Conservation (phyloP, 2,797 vertebrate genomes). For the Yasuhikotakia modesta region DNA sequence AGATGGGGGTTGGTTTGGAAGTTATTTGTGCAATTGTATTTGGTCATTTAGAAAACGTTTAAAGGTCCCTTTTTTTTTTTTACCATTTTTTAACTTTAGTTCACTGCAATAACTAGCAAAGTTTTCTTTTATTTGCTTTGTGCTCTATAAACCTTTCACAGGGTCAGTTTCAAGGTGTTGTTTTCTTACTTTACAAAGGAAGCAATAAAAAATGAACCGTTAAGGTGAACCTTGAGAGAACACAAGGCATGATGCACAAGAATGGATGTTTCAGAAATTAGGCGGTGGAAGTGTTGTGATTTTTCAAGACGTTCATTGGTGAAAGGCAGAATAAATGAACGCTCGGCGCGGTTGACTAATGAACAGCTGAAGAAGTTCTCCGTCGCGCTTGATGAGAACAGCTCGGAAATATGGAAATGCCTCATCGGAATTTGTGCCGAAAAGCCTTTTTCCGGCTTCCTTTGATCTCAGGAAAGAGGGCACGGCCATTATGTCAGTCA, state of each 20-base stretch:
- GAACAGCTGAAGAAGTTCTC: slow-evolving; percentile 69
- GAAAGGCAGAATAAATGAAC: slow-evolving; percentile 50
- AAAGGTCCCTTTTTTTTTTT: background rate
- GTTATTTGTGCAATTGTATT: background rate
- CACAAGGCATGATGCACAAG: slow-evolving; percentile 30
- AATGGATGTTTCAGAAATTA: slow-evolving; percentile 1
- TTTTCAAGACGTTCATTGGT: slow-evolving; percentile 37
- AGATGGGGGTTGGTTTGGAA: background rate
- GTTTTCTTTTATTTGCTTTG: background rate
- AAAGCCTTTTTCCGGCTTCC: slow-evolving; percentile 62
- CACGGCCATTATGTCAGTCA: slow-evolving; percentile 48
- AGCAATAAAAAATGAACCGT: background rate
- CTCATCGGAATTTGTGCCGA: slow-evolving; percentile 71
- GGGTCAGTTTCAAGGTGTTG: slow-evolving; percentile 1
- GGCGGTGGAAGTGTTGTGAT: background rate
- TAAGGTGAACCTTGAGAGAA: background rate
- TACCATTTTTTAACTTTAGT: too few relatives aligned
- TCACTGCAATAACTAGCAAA: background rate
- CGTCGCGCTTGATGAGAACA: slow-evolving; percentile 23
- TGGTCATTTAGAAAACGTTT: too few relatives aligned
- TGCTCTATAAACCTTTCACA: background rate
- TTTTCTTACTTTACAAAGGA: background rate
- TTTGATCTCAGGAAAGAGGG: slow-evolving; percentile 61
- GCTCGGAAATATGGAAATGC: slow-evolving; percentile 40
- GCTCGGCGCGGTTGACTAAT: slow-evolving; percentile 71